Evolutionary conservation across 2,888 invertebrate species (phyloP), one percentile per base, ranked within the genome.

Genomic region (Melanostoma mellinum): DNA sequence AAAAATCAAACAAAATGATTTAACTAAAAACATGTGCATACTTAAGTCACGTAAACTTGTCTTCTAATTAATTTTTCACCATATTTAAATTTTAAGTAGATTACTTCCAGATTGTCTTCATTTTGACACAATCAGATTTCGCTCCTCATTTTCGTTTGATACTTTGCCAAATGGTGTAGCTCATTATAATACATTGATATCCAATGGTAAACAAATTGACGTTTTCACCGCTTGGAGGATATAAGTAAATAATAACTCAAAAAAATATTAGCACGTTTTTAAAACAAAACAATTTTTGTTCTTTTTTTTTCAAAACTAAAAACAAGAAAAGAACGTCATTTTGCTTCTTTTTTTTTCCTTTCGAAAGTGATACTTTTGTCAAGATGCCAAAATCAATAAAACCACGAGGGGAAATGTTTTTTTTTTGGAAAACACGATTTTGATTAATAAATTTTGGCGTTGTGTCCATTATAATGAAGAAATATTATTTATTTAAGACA

Each of bases 151-250:
- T 8, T 63, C 20, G 20, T 71, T 55, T 80, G 74, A 65, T 52
- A 36, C 20, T 6, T 42, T 65, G 71, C 75, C 80, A 80, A 80
- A 36, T 56, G 58, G 38, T 50, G 68, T 56, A 46, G 32, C 61
- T 55, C 67, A 75, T 42, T 68, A 53, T 68, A 20, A 20, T 53
- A 44, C 65, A 65, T 56, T 44, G 65, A 65, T 50, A 38, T 2
- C 9, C 5, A 42, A 32, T 3, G 42, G 40, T 63, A 58, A 71
- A 61, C 55, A 60, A 46, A 33, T 50, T 63, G 42, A 50, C 40
- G 6, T 35, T 40, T 48, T n/a, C 20, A 38, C 55, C 48, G 1
- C 10, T 10, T 58, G n/a, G 40, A 42, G 5, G 5, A 55, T 36
- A 55, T 48, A 40, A 55, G 50, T 50, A 65, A 58, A 52, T 53